These are phyloP conservation scores for Fistularia tabacaria DNA, from an alignment of 2,797 vertebrate species.

Conservation along the genomic window DNA sequence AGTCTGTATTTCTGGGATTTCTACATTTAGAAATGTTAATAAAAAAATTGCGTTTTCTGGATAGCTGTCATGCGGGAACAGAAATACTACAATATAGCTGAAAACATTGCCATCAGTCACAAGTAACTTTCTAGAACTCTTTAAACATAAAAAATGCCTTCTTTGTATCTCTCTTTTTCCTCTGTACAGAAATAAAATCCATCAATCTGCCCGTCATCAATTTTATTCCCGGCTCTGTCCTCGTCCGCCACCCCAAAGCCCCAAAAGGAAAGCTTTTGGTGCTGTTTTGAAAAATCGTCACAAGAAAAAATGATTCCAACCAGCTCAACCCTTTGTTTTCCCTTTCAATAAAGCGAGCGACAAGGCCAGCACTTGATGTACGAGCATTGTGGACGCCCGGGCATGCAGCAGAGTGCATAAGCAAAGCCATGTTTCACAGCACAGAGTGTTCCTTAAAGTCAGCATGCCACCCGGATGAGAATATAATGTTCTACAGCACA, in stretches of 20 bases:
- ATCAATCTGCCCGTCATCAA: slow-evolving; percentile 89
- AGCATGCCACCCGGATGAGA: slow-evolving; percentile 89
- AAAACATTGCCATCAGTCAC: slow-evolving; percentile 43
- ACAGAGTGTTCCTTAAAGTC: slow-evolving; percentile 92
- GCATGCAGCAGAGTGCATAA: slow-evolving; percentile 85
- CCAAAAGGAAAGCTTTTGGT: slow-evolving; percentile 93
- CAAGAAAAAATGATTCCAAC: slow-evolving; percentile 95
- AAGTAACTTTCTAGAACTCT: slow-evolving; percentile 65
- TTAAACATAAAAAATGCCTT: slow-evolving; percentile 37
- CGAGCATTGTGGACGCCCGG: slow-evolving; percentile 78
- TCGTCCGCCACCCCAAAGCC: slow-evolving; percentile 79
- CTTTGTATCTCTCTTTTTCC: slow-evolving; percentile 58
- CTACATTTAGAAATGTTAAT: too few species aligned
- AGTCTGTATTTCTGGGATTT: too few species aligned
- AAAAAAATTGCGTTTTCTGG: neutral
- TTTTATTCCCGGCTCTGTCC: slow-evolving; percentile 82
- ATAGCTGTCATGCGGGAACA: neutral
- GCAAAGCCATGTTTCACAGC: slow-evolving; percentile 94
- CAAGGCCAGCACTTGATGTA: slow-evolving; percentile 92
- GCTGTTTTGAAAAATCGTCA: slow-evolving; percentile 89
- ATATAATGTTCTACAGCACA: slow-evolving; percentile 91
- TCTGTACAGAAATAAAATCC: slow-evolving; percentile 82
- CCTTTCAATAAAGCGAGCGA: slow-evolving; percentile 97
- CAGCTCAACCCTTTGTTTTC: slow-evolving; percentile 98
- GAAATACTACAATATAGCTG: slow-evolving; percentile 5